A percentile compares a stretch with the other conserved stretches of the same genome.
Evolutionary conservation across 2,797 vertebrate species (phyloP).

Genomic region (Notamacropus eugenii): DNA sequence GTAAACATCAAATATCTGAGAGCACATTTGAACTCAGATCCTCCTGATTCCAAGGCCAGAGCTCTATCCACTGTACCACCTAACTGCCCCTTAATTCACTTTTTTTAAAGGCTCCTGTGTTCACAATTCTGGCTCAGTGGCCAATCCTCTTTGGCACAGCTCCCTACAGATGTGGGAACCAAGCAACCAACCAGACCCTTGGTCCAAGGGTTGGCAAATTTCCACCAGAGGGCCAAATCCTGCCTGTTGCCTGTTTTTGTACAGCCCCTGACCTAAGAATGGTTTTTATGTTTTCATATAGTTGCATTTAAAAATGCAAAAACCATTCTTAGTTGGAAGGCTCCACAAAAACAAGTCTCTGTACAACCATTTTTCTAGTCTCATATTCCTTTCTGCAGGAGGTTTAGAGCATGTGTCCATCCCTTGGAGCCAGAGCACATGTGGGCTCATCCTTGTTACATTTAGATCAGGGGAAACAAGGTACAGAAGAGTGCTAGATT

Average conservation of each 20-base stretch:
- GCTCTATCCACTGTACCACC: too few relatives aligned
- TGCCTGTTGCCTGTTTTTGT: background rate
- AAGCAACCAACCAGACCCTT: too few relatives aligned
- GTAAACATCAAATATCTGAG: too few relatives aligned
- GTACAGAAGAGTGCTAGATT: background rate
- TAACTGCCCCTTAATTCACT: too few relatives aligned
- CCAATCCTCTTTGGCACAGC: too few relatives aligned
- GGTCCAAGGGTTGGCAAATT: background rate
- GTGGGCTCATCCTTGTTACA: background rate
- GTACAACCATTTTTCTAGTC: background rate
- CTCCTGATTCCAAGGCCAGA: too few relatives aligned
- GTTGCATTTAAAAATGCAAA: background rate
- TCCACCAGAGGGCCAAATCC: background rate
- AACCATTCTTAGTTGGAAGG: background rate
- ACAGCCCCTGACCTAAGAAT: background rate
- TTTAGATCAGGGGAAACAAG: background rate
- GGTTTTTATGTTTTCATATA: background rate
- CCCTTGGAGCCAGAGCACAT: background rate
- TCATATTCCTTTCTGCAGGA: background rate
- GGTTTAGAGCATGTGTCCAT: background rate
- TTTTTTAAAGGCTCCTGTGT: too few relatives aligned
- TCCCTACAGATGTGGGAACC: too few relatives aligned
- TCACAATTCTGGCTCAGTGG: too few relatives aligned
- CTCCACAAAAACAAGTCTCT: background rate
- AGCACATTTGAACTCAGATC: too few relatives aligned